Evolutionary conservation across 1,140 invertebrate genomes (phyloP).

Genomic region (Nixonia krombeini): DNA sequence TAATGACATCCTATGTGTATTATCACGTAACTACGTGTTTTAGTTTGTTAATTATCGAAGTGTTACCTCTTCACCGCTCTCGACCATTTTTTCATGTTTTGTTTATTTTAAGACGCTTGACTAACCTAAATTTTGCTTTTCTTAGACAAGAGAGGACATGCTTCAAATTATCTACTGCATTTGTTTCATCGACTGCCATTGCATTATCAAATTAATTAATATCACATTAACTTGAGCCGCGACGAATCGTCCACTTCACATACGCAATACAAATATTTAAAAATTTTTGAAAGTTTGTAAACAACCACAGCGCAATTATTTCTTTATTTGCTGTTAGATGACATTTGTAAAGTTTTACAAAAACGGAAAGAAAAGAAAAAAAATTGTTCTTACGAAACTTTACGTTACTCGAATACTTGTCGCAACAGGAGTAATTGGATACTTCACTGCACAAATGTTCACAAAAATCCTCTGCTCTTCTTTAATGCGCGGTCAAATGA

Average conservation of each 20-base stretch:
- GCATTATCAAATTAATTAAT: constrained; percentile 34
- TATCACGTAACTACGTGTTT: constrained; percentile 36
- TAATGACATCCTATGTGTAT: constrained; percentile 34
- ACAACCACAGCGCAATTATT: not conserved
- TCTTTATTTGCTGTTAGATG: not conserved
- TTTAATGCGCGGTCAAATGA: no score
- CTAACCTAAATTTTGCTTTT: constrained; percentile 14
- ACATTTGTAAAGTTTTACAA: no score
- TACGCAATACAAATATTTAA: not conserved
- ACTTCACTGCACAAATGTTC: no score
- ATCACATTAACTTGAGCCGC: constrained; percentile 26
- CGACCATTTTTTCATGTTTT: constrained; percentile 13
- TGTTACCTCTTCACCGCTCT: constrained; percentile 45
- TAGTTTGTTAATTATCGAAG: constrained; percentile 30
- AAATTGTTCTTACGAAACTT: no score
- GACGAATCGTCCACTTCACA: not conserved
- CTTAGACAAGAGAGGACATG: not conserved
- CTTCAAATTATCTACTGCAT: not conserved
- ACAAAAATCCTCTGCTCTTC: no score
- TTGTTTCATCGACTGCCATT: constrained; percentile 13
- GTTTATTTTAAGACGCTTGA: no score
- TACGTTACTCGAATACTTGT: no score
- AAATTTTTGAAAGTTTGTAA: not conserved
- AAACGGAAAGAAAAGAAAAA: no score
- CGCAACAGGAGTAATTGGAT: no score